A percentile compares a stretch with the other conserved stretches of the same genome.
Conservation (phyloP, 2,888 invertebrate genomes). For the Temnothorax rugatulus region DNA sequence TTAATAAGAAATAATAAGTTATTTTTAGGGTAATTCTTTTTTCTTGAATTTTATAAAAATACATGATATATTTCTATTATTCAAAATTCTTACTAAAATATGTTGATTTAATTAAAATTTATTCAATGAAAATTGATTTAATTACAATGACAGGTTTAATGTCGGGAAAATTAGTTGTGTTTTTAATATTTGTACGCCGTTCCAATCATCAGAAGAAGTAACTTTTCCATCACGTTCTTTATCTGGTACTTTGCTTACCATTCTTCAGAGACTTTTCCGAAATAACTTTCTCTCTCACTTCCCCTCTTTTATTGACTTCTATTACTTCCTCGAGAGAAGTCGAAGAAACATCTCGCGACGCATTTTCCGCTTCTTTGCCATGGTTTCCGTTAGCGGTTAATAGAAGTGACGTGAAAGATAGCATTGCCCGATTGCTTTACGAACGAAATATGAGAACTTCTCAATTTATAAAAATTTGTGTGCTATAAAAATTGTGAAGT, state of each 20-base stretch:
- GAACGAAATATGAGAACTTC: constrained; percentile 26
- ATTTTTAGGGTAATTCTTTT: constrained; percentile 7
- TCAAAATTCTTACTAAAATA: background rate
- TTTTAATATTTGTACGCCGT: constrained; percentile 5
- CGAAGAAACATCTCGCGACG: constrained; percentile 57
- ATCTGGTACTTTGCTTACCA: constrained; percentile 41
- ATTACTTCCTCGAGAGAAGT: constrained; percentile 53
- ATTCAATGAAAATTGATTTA: background rate
- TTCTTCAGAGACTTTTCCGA: constrained; percentile 41
- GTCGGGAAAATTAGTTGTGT: constrained; percentile 11
- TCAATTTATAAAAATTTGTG: constrained; percentile 14
- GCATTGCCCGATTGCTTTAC: constrained; percentile 28
- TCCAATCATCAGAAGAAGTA: background rate
- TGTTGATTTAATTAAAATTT: background rate
- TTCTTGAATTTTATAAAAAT: background rate
- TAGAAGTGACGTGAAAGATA: constrained; percentile 40
- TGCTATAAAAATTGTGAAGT: background rate
- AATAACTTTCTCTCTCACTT: constrained; percentile 50
- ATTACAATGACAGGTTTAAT: background rate
- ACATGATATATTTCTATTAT: background rate
- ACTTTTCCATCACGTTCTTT: constrained; percentile 6
- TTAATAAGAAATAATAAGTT: background rate
- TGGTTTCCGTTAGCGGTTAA: constrained; percentile 42
- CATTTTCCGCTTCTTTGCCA: constrained; percentile 41
- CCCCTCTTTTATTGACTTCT: constrained; percentile 57